Base-by-base conservation (phyloP, 2,113 vertebrate species). In the Odocoileus virginianus region DNA sequence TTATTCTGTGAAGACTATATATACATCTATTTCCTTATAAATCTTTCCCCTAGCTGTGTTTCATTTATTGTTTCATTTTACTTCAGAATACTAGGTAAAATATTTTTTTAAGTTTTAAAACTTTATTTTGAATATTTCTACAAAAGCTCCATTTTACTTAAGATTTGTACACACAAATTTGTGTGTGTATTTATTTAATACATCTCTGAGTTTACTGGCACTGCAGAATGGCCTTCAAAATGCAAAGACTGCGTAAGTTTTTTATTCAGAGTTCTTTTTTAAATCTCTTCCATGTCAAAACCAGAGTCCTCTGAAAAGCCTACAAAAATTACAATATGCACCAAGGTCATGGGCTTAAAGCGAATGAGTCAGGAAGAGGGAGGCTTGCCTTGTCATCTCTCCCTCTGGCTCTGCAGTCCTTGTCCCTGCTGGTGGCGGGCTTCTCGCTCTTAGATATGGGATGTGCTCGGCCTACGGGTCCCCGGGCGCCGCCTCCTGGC, bases 301-400 rank as follows among this genome's bases (percentile, higher is more conserved):
- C 7, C 40, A 89, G 3, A 23, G 14, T 57, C 55, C 30, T 15
- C 67, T 81, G 47, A 82, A 97, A 97, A 60, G 33, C 25, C 40
- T 74, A 79, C 47, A 50, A 52, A 71, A 91, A 74, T 33, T 11
- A 7, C 52, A 2, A 79, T 58, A 16, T 30, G 30, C 91, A 95
- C 9, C 95, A 67, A 95, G 19, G 54, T 25, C 84, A 55, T 0
- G 25, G n/a, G n/a, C 54, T 67, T 67, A 17, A 19, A 16, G 82
- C 5, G 30, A 57, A 79, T 12, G 23, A 57, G 71, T 45, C 3
- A 33, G 6, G 60, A 61, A 89, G 57, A 88, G n/a, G 81, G 0
- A 2, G 88, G 57, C 98, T 98, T 97, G 99, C 99, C 99, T 99
- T 99, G 92, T 99, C 99, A 0, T 99, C 99, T 98, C 99, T 99